A percentile compares a stretch with the other conserved stretches of the same genome.
Conservation (phyloP, 2,797 vertebrate species). For the Geotrypetes seraphini region DNA sequence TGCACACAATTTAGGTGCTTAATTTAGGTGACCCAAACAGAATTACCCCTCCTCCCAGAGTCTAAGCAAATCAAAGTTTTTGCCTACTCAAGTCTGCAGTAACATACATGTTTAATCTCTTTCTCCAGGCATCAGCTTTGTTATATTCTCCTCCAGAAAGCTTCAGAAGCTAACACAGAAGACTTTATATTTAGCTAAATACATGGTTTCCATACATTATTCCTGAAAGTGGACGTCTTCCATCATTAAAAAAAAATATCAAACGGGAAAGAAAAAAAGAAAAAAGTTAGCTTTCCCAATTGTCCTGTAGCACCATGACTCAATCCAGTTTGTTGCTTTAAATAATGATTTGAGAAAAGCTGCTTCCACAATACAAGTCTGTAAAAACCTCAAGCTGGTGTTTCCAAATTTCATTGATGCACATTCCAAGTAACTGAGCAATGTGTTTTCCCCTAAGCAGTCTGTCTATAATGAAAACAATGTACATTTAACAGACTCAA, state of each 20-base stretch:
- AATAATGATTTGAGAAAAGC: constrained; percentile 35
- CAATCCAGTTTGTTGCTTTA: constrained; percentile 44
- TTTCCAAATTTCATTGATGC: constrained; percentile 73
- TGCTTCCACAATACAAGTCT: constrained; percentile 49
- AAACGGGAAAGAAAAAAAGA: constrained; percentile 3
- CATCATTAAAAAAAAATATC: constrained; percentile 21
- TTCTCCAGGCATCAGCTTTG: constrained; percentile 47
- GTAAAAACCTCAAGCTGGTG: constrained; percentile 76
- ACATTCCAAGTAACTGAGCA: constrained; percentile 80
- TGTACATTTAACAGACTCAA: constrained; percentile 66
- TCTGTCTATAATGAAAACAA: no score
- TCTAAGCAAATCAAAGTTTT: constrained; percentile 47
- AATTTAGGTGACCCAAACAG: no score
- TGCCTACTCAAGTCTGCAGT: constrained; percentile 48
- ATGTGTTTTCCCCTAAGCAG: constrained; percentile 84
- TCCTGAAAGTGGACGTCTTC: constrained; percentile 47
- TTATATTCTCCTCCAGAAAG: constrained; percentile 47
- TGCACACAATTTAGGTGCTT: no score
- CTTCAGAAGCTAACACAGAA: constrained; percentile 30
- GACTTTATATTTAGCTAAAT: constrained; percentile 33
- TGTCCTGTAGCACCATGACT: constrained; percentile 56
- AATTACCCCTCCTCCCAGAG: no score
- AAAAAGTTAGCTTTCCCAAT: constrained; percentile 50
- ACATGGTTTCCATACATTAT: constrained; percentile 47
- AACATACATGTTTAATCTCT: constrained; percentile 50